phyloP scores from a whole-genome alignment of 2,888 invertebrate genomes.

The Xestia c-nigrum region DNA sequence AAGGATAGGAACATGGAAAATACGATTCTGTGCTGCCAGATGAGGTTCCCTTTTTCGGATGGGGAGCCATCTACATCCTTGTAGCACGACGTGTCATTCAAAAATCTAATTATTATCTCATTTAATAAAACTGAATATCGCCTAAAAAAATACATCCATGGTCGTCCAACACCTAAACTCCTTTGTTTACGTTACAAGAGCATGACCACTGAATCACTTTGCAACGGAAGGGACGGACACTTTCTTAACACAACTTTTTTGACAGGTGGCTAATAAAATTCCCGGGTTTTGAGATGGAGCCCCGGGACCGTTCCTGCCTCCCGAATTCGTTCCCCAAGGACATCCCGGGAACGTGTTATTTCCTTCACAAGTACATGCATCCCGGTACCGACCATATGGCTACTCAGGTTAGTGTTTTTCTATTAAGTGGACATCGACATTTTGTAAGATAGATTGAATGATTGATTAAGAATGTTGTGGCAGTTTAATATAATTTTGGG shows the following conservation, averaged over 20 bases:
- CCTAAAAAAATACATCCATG: neutral
- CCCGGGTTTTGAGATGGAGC: constrained; percentile 94
- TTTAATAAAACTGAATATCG: constrained; percentile 2
- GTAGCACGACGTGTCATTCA: neutral
- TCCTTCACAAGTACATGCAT: constrained; percentile 95
- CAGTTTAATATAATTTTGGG: neutral
- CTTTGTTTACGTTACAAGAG: constrained; percentile 26
- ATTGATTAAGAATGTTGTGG: neutral
- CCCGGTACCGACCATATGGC: constrained; percentile 91
- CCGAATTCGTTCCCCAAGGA: constrained; percentile 96
- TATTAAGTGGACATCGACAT: constrained; percentile 9
- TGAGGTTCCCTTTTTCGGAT: too few relatives aligned
- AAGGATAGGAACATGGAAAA: neutral
- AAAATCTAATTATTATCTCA: neutral
- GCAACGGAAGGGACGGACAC: constrained; percentile 21
- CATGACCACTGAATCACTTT: constrained; percentile 53
- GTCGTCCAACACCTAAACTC: neutral
- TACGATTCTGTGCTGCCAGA: neutral
- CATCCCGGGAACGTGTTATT: constrained; percentile 96
- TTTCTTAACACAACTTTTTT: constrained; percentile 51
- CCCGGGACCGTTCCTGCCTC: constrained; percentile 94
- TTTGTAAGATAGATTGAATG: constrained; percentile 7
- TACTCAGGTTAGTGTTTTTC: constrained; percentile 87
- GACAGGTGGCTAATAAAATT: constrained; percentile 94
- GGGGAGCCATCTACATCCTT: too few relatives aligned